Evolutionary conservation across 2,113 vertebrate species (phyloP).

Genomic region (Podarcis raffonei): DNA sequence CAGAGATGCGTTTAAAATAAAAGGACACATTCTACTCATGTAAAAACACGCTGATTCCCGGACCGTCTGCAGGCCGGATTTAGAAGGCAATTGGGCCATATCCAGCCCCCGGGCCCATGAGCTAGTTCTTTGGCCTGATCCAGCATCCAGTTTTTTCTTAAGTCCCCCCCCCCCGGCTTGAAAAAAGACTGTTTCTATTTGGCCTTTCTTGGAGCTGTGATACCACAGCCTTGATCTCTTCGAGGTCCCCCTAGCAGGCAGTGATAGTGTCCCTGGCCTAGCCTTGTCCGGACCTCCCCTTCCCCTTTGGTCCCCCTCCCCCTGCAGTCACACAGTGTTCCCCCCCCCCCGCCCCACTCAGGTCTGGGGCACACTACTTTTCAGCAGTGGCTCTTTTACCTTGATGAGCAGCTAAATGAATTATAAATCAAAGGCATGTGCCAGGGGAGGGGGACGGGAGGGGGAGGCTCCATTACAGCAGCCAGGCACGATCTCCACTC

Average conservation of each 20-base stretch:
- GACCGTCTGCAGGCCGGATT: too few species aligned
- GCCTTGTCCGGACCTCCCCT: not conserved
- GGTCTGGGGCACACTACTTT: not conserved
- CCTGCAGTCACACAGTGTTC: too few species aligned
- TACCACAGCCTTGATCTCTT: not conserved
- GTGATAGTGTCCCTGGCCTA: not conserved
- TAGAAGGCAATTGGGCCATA: too few species aligned
- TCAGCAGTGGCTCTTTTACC: slow-evolving; percentile 10
- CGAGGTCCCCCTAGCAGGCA: not conserved
- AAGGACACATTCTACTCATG: too few species aligned
- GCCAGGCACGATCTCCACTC: not conserved
- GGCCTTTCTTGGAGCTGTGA: not conserved
- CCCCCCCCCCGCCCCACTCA: not conserved
- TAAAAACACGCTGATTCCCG: too few species aligned
- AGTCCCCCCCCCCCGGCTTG: too few species aligned
- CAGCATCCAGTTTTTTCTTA: too few species aligned
- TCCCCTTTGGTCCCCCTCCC: not conserved
- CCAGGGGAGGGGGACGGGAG: not conserved
- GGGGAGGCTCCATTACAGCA: not conserved
- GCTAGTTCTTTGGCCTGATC: too few species aligned
- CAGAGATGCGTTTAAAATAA: too few species aligned
- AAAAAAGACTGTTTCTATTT: not conserved
- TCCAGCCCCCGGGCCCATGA: too few species aligned
- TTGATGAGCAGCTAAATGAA: slow-evolving; percentile 50
- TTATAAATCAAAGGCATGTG: slow-evolving; percentile 55